phyloP scores from a whole-genome alignment of 2,888 invertebrate species.

The Yponomeuta plumbellus region DNA sequence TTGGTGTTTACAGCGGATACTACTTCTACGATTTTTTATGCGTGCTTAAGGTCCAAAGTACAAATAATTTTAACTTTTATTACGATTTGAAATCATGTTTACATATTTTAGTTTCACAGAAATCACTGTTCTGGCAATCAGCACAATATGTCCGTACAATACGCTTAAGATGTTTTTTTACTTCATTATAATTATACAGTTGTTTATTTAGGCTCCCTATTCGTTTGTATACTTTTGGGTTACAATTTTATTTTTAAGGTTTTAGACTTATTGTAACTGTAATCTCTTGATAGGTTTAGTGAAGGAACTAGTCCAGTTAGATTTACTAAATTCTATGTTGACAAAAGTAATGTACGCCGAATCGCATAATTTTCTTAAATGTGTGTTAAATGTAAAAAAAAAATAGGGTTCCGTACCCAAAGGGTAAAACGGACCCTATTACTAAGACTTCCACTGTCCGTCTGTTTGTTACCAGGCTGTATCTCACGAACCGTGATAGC shows the following conservation, averaged over 20 bases:
- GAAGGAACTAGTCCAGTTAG: slow-evolving; percentile 70
- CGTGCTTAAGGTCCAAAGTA: slow-evolving; percentile 45
- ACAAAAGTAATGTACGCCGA: slow-evolving; percentile 29
- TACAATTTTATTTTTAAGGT: background rate
- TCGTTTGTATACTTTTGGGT: background rate
- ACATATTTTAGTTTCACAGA: slow-evolving; percentile 12
- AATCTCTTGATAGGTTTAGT: slow-evolving; percentile 44
- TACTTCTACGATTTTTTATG: background rate
- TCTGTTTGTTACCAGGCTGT: too few species aligned
- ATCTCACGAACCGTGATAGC: too few species aligned
- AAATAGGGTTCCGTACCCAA: too few species aligned
- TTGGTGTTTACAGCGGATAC: background rate
- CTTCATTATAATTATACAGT: background rate
- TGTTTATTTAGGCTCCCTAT: slow-evolving; percentile 8
- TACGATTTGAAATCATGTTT: slow-evolving; percentile 26
- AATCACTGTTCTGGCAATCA: slow-evolving; percentile 13
- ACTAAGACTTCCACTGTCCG: too few species aligned
- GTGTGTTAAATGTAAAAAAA: too few species aligned
- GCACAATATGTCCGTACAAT: slow-evolving; percentile 10
- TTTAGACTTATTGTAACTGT: slow-evolving; percentile 15
- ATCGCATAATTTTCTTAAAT: background rate
- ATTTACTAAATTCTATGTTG: slow-evolving; percentile 55
- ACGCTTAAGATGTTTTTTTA: slow-evolving; percentile 12
- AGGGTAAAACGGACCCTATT: too few species aligned
- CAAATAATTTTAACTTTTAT: slow-evolving; percentile 42